Evolutionary conservation across 1,140 invertebrate genomes (phyloP).

Genomic region (Drosophila kanapiae): DNA sequence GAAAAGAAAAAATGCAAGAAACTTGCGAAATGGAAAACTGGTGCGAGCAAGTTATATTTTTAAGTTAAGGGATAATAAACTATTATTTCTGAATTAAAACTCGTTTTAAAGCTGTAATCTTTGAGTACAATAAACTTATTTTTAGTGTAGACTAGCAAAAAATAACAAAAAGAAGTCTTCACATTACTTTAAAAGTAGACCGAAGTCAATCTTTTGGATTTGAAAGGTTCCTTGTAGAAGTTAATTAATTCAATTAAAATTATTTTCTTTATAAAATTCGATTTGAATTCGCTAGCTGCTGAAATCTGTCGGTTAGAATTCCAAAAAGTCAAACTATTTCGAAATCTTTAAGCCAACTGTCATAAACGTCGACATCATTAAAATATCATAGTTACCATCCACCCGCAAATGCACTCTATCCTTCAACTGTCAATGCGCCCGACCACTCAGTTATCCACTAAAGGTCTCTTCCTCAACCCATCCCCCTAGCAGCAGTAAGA

Average conservation of each 20-base stretch:
- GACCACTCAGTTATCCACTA: not conserved
- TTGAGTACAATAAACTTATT: too few relatives aligned
- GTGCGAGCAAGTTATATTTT: too few relatives aligned
- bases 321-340: conserved; percentile 62
- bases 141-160: too few relatives aligned
- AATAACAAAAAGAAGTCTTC: too few relatives aligned
- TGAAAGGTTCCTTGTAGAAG: not conserved
- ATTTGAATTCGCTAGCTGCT: conserved; percentile 24
- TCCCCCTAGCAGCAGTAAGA: conserved; percentile 3
- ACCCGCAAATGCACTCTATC: conserved; percentile 20
- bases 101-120: too few relatives aligned
- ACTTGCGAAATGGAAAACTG: too few relatives aligned
- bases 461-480: not conserved
- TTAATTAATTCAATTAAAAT: not conserved
- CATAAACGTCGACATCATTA: conserved; percentile 79
- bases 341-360: conserved; percentile 71
- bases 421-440: conserved; percentile 16
- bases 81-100: too few relatives aligned
- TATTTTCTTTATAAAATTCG: conserved; percentile 16
- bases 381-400: conserved; percentile 65
- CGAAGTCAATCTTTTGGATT: too few relatives aligned
- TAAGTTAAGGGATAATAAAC: too few relatives aligned
- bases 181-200: too few relatives aligned
- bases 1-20: too few relatives aligned
- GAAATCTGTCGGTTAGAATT: conserved; percentile 7